phyloP scores from a whole-genome alignment of 2,888 invertebrate genomes.

The Euproctis similis region DNA sequence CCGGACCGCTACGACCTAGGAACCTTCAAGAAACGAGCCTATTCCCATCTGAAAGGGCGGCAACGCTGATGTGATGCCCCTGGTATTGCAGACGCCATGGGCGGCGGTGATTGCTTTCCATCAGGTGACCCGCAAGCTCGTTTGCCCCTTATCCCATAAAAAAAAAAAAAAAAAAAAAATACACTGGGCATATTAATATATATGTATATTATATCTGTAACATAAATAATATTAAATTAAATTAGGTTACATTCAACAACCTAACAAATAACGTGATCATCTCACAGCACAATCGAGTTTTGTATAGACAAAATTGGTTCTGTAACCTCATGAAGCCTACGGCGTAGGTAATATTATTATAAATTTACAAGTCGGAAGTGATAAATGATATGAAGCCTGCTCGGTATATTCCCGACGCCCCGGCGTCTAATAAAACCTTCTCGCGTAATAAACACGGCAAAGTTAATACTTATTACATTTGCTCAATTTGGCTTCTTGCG shows the following conservation, averaged over 20 bases:
- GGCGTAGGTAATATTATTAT: constrained; percentile 1
- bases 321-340: constrained; percentile 3
- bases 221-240: too few relatives aligned
- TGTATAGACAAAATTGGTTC: constrained; percentile 5
- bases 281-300: neutral
- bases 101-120: too few relatives aligned
- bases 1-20: too few relatives aligned
- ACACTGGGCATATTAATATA: too few relatives aligned
- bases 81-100: too few relatives aligned
- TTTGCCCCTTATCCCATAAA: too few relatives aligned
- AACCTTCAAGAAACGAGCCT: too few relatives aligned
- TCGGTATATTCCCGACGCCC: neutral
- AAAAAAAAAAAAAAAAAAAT: too few relatives aligned
- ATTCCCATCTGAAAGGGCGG: too few relatives aligned
- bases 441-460: constrained; percentile 3
- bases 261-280: neutral
- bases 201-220: too few relatives aligned
- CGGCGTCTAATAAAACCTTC: constrained; percentile 1
- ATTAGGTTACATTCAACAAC: neutral
- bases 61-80: too few relatives aligned
- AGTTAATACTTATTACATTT: constrained; percentile 4
- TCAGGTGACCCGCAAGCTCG: too few relatives aligned
- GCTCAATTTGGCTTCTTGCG: constrained; percentile 1
- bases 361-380: constrained; percentile 7
- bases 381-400: constrained; percentile 5